Percentiles rank a stretch among this genome's conserved stretches.
phyloP scores from a whole-genome alignment of 2,888 invertebrate species.

The Anaspis maculata region DNA sequence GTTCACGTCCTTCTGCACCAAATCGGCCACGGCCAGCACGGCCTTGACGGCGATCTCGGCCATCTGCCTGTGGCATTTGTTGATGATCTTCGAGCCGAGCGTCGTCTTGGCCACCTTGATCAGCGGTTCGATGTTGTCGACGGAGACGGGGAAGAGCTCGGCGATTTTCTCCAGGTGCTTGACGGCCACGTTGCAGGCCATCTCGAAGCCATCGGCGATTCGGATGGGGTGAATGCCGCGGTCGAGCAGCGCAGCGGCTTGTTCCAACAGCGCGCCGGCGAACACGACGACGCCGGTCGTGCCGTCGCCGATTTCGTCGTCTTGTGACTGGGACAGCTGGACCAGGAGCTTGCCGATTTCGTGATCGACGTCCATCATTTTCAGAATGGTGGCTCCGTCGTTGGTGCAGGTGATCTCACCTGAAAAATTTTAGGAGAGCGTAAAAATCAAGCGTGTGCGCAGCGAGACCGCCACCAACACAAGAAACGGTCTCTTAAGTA shows the following conservation, averaged over 20 bases:
- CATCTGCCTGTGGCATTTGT: conserved; percentile 94
- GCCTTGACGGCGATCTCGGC: conserved; percentile 98
- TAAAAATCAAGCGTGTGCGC: too few relatives aligned
- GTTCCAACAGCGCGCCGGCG: conserved; percentile 85
- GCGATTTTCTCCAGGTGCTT: conserved; percentile 81
- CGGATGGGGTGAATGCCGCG: conserved; percentile 98
- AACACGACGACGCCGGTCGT: conserved; percentile 94
- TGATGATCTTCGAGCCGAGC: conserved; percentile 95
- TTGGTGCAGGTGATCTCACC: conserved; percentile 93
- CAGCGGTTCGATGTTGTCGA: conserved; percentile 75
- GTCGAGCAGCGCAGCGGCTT: conserved; percentile 86
- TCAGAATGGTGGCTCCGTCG: conserved; percentile 98
- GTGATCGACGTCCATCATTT: conserved; percentile 98
- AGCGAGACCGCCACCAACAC: too few relatives aligned
- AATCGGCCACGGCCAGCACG: conserved; percentile 90
- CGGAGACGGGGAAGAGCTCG: conserved; percentile 80
- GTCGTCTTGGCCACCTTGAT: conserved; percentile 97
- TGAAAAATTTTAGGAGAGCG: too few relatives aligned
- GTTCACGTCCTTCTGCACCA: conserved; percentile 91
- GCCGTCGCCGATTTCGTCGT: conserved; percentile 97
- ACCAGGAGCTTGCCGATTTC: conserved; percentile 98
- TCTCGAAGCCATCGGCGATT: conserved; percentile 96
- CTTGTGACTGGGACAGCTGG: conserved; percentile 96
- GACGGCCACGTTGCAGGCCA: conserved; percentile 86
- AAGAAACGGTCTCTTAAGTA: too few relatives aligned